Conservation (phyloP, 2,113 vertebrate species). For the Hippocampus guttulatus region DNA sequence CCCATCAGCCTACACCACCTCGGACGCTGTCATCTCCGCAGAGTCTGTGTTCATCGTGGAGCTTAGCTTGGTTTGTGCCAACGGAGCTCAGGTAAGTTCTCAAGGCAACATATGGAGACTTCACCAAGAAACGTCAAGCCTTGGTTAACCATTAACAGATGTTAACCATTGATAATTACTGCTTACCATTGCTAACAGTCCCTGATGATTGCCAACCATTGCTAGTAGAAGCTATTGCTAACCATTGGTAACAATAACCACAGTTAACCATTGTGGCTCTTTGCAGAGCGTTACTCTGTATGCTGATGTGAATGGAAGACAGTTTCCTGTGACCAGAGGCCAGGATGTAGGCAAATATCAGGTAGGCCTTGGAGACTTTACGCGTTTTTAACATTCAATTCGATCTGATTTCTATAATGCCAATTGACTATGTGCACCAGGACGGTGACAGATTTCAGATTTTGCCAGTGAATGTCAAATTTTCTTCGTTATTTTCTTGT, state of each 20-base stretch:
- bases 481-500: no score
- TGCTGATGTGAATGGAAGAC: constrained; percentile 86
- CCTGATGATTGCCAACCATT: no score
- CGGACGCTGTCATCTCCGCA: constrained; percentile 85
- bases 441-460: no score
- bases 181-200: not conserved
- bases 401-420: no score
- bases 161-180: not conserved
- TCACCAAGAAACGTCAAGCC: not conserved
- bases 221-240: no score
- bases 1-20: constrained; percentile 88
- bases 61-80: constrained; percentile 83
- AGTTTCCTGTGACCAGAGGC: constrained; percentile 88
- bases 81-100: constrained; percentile 83
- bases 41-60: constrained; percentile 92
- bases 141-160: not conserved
- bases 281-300: constrained; percentile 85
- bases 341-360: constrained; percentile 91
- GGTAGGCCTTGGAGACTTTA: constrained; percentile 56
- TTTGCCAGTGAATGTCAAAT: no score
- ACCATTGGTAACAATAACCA: not conserved
- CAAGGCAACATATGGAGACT: not conserved
- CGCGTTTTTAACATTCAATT: not conserved
- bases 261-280: not conserved
- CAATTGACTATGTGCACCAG: no score